phyloP scores from a whole-genome alignment of 2,113 vertebrate genomes.

The Chamaetylas fuelleborni region DNA sequence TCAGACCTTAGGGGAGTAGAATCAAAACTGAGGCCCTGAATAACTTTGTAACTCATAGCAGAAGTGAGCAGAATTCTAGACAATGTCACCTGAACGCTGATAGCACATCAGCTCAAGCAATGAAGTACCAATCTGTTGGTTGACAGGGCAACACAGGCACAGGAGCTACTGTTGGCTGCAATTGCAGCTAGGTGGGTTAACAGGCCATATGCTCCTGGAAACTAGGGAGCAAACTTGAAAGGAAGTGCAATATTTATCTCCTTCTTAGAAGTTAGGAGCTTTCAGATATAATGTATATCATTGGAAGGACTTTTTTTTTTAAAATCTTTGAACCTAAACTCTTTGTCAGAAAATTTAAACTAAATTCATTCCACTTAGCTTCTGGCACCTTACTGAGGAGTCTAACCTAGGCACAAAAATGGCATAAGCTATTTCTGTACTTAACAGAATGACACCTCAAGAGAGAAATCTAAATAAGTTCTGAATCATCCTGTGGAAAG shows the following conservation, averaged over 20 bases:
- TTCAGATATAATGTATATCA: neutral
- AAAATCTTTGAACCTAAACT: neutral
- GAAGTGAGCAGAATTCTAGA: neutral
- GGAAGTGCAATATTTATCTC: neutral
- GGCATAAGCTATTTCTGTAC: neutral
- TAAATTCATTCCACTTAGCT: neutral
- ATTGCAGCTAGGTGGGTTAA: neutral
- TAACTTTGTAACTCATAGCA: neutral
- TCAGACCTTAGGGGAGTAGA: neutral
- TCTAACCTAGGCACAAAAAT: neutral
- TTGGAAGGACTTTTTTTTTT: neutral
- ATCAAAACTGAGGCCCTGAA: neutral
- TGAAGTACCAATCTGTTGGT: neutral
- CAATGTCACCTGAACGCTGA: neutral
- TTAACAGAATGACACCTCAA: neutral
- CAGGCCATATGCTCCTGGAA: neutral
- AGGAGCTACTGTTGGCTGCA: neutral
- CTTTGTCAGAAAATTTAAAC: neutral
- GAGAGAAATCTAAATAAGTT: slow-evolving; percentile 11
- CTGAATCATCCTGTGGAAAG: neutral
- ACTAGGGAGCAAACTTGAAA: neutral
- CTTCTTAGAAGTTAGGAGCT: neutral
- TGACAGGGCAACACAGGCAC: neutral
- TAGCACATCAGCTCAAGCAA: neutral
- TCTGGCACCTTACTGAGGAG: neutral